These are phyloP conservation scores for Yasuhikotakia modesta DNA, from an alignment of 2,797 vertebrate genomes.

Conservation along the genomic window DNA sequence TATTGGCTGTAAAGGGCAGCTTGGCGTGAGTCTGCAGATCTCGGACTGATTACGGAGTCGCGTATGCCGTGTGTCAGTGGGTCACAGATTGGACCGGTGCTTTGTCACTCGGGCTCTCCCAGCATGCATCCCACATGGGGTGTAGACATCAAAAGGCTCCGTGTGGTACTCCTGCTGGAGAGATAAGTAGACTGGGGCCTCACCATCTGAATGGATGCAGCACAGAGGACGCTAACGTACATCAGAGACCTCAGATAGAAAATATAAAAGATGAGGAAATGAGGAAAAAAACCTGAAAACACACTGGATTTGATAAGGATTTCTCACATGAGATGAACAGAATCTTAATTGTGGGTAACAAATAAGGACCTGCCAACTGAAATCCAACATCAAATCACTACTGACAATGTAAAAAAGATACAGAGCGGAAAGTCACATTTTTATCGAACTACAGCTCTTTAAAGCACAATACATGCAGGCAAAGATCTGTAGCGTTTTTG, in stretches of 20 bases:
- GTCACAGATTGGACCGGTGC: conserved; percentile 57
- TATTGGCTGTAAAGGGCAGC: conserved; percentile 54
- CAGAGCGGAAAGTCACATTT: too few species aligned
- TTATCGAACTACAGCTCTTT: too few species aligned
- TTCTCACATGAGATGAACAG: conserved; percentile 13
- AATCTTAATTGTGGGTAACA: conserved; percentile 9
- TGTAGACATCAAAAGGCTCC: conserved; percentile 57
- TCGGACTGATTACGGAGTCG: conserved; percentile 34
- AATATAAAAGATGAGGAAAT: background rate
- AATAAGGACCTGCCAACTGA: conserved; percentile 1
- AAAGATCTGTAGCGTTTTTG: background rate
- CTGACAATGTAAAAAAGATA: background rate
- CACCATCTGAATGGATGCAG: conserved; percentile 49
- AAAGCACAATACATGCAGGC: background rate
- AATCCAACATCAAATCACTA: conserved; percentile 17
- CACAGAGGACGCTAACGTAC: conserved; percentile 3
- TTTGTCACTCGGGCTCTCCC: conserved; percentile 49
- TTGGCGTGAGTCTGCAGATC: conserved; percentile 42
- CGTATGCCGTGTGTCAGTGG: conserved; percentile 54
- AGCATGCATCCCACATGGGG: conserved; percentile 46
- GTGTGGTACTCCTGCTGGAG: conserved; percentile 34
- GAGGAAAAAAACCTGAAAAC: conserved; percentile 4
- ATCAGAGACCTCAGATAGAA: conserved; percentile 24
- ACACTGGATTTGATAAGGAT: background rate
- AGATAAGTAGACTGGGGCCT: conserved; percentile 38